phyloP scores from a whole-genome alignment of 2,797 vertebrate genomes.

The Cyprinella venusta region DNA sequence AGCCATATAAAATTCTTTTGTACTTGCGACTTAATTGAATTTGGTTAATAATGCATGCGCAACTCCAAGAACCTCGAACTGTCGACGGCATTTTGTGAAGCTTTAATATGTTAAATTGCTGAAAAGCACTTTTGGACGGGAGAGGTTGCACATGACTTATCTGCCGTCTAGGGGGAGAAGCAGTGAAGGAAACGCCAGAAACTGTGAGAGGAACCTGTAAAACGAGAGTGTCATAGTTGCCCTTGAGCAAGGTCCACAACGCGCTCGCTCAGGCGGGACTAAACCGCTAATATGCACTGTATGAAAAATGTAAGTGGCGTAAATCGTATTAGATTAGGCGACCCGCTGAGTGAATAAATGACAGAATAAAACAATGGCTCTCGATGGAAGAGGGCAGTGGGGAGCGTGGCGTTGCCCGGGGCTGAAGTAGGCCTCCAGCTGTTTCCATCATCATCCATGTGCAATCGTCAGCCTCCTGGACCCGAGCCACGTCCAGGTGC shows the following conservation, averaged over 20 bases:
- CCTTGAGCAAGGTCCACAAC: constrained; percentile 78
- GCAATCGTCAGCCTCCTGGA: constrained; percentile 61
- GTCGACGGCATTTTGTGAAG: constrained; percentile 45
- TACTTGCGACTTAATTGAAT: constrained; percentile 50
- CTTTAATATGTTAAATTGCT: constrained; percentile 32
- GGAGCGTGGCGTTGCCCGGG: constrained; percentile 48
- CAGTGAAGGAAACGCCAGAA: constrained; percentile 25
- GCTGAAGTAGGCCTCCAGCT: constrained; percentile 33
- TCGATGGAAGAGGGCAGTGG: constrained; percentile 57
- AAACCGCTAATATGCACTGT: constrained; percentile 74
- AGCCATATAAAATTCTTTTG: constrained; percentile 51
- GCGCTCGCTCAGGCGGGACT: constrained; percentile 70
- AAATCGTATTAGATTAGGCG: constrained; percentile 76
- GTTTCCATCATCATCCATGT: constrained; percentile 36
- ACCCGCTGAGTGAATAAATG: constrained; percentile 74
- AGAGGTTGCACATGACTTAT: neutral
- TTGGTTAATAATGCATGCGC: constrained; percentile 47
- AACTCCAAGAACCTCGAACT: neutral
- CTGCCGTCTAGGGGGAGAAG: neutral
- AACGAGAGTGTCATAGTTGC: constrained; percentile 56
- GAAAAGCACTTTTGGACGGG: constrained; percentile 32
- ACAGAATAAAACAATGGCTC: constrained; percentile 78
- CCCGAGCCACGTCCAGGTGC: constrained; percentile 68
- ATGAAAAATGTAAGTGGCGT: constrained; percentile 77
- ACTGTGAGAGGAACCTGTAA: constrained; percentile 52